These are phyloP conservation scores for Parasteatoda tepidariorum DNA, from an alignment of 1,140 invertebrate genomes.

Conservation along the genomic window DNA sequence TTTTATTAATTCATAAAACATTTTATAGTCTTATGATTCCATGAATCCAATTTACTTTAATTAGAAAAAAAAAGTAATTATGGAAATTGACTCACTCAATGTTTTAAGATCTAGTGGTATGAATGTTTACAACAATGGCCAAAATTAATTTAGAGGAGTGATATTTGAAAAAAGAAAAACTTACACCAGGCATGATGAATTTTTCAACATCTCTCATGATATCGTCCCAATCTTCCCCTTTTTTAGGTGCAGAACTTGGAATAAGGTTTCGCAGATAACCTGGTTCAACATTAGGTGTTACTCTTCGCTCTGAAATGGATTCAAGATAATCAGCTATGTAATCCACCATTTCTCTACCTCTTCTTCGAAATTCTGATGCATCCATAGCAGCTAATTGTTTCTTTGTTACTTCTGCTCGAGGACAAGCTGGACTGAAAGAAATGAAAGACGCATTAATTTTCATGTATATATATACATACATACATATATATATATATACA, in stretches of 20 bases:
- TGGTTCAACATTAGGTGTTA: slow-evolving; percentile 90
- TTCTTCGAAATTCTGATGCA: slow-evolving; percentile 71
- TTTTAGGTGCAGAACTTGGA: slow-evolving; percentile 84
- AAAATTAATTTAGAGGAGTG: too few relatives aligned
- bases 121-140: too few relatives aligned
- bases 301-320: slow-evolving; percentile 80
- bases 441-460: too few relatives aligned
- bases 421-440: slow-evolving; percentile 50
- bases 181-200: slow-evolving; percentile 97
- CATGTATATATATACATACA: too few relatives aligned
- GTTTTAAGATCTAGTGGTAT: too few relatives aligned
- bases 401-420: slow-evolving; percentile 18
- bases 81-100: too few relatives aligned
- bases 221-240: slow-evolving; percentile 88
- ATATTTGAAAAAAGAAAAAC: too few relatives aligned
- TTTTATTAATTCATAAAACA: too few relatives aligned
- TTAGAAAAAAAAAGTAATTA: too few relatives aligned
- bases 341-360: slow-evolving; percentile 97
- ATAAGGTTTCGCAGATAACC: slow-evolving; percentile 89
- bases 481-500: too few relatives aligned
- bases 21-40: too few relatives aligned
- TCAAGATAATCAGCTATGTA: slow-evolving; percentile 97
- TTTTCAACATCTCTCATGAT: slow-evolving; percentile 95
- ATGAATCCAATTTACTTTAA: too few relatives aligned
- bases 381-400: slow-evolving; percentile 42